Conservation (phyloP, 1,140 invertebrate species). For the Zophobas morio region DNA sequence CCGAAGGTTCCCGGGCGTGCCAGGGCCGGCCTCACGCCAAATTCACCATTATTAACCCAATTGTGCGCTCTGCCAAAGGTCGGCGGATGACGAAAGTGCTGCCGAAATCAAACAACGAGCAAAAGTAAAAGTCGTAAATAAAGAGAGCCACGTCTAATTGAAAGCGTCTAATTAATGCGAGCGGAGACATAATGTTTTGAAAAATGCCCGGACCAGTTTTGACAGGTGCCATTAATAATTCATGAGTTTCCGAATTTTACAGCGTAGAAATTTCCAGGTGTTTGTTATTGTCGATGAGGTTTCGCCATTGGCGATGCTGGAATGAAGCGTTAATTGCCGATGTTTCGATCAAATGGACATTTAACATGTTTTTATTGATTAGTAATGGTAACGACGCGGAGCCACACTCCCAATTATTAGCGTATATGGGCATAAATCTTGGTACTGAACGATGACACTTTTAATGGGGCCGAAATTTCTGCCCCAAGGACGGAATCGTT, state of each 20-base stretch:
- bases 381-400: slow-evolving; percentile 18
- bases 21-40: slow-evolving; percentile 22
- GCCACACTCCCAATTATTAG: slow-evolving; percentile 17
- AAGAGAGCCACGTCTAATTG: not conserved
- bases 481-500: not conserved
- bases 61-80: slow-evolving; percentile 4
- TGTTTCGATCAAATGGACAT: slow-evolving; percentile 26
- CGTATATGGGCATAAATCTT: slow-evolving; percentile 8
- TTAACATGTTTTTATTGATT: slow-evolving; percentile 36
- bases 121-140: slow-evolving; percentile 39
- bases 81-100: not conserved
- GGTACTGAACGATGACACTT: slow-evolving; percentile 15
- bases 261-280: slow-evolving; percentile 39
- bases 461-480: slow-evolving; percentile 14
- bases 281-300: slow-evolving; percentile 5
- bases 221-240: slow-evolving; percentile 22
- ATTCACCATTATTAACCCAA: slow-evolving; percentile 33
- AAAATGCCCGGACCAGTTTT: slow-evolving; percentile 23
- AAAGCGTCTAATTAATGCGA: slow-evolving; percentile 1
- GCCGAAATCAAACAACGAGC: too few relatives aligned
- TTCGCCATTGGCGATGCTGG: slow-evolving; percentile 22
- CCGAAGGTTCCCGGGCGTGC: slow-evolving; percentile 29
- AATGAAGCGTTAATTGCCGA: slow-evolving; percentile 12
- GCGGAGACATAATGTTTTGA: slow-evolving; percentile 23
- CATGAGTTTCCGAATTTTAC: slow-evolving; percentile 42